Evolutionary conservation across 92 coral and sea anemone genomes (phyloP), one percentile per base, ranked within the genome.

Genomic region (Epizoanthus illoricatus): DNA sequence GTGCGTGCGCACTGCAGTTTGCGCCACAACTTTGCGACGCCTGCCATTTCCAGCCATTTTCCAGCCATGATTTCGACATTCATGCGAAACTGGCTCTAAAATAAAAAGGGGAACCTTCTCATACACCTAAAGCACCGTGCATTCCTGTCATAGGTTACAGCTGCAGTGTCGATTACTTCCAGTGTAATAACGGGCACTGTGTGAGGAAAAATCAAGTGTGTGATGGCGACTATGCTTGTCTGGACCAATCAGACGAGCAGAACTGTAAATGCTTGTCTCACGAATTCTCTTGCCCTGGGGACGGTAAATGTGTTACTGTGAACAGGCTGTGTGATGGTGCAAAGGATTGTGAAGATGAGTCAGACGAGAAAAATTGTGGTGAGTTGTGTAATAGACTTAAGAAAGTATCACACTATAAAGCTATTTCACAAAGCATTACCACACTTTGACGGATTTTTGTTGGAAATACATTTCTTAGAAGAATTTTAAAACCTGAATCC

Each of bases 291-390:
- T 92, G 97, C 71, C 84, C 76, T 55, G 72, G 59, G 17, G 81
- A 65, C 71, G 89, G 87, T 33, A 67, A 75, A 41, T 92, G 97
- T 68, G 75, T 92, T 42, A 61, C 87, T 13, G 81, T 68, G 58
- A 83, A 36, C 41, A 72, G 69, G 23, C 63, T 90, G 36, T 92
- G 97, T 71, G 84, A 92, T 59, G 89, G 87, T 5, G 12, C 21
- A 2, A 66, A 66, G 33, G 86, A 90, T 45, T 92, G 97, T 57
- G 39, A 71, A 7, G 91, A 92, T 73, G 93, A 90, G 3, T 89
- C 93, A 20, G 97, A 92, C 80, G 97, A 92, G 71, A 49, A 84
- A 76, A 90, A 71, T 69, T 92, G 93, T 24, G 86, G 97, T 92
- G 59, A 86, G 90, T 41, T 24, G 16, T 39, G 20, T 36, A 40